These are phyloP conservation scores for Peromyscus attwateri DNA, from an alignment of 2,797 vertebrate genomes.

Conservation along the genomic window DNA sequence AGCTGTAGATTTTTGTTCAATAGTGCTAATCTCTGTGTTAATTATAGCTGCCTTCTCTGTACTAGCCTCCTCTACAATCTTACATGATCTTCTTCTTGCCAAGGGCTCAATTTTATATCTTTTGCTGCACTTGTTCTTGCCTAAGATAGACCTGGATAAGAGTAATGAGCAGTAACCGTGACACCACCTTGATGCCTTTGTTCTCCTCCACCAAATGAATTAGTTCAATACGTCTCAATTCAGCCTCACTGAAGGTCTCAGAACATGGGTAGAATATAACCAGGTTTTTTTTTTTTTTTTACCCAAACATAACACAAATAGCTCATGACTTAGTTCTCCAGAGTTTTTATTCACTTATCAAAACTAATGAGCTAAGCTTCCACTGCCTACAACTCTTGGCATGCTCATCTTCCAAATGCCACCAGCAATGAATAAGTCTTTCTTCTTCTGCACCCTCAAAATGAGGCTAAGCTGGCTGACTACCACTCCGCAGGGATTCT, in stretches of 20 bases:
- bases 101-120: neutral
- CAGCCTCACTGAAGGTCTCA: neutral
- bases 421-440: neutral
- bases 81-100: neutral
- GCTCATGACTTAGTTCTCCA: neutral
- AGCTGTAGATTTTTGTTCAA: neutral
- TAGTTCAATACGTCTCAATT: neutral
- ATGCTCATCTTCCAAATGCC: neutral
- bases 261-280: neutral
- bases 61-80: neutral
- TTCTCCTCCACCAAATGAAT: neutral
- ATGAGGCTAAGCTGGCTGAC: no score
- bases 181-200: neutral
- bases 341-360: neutral
- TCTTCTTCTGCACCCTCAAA: neutral
- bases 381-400: neutral
- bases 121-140: neutral
- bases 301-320: neutral
- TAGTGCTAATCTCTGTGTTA: neutral
- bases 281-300: neutral
- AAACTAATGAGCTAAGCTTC: neutral
- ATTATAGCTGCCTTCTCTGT: neutral
- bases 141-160: neutral
- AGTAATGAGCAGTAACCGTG: neutral
- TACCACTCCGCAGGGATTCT: neutral